Percentiles rank a stretch among this genome's conserved stretches.
Conservation (phyloP, 1,140 invertebrate genomes). For the Aphelinus atriplicis region DNA sequence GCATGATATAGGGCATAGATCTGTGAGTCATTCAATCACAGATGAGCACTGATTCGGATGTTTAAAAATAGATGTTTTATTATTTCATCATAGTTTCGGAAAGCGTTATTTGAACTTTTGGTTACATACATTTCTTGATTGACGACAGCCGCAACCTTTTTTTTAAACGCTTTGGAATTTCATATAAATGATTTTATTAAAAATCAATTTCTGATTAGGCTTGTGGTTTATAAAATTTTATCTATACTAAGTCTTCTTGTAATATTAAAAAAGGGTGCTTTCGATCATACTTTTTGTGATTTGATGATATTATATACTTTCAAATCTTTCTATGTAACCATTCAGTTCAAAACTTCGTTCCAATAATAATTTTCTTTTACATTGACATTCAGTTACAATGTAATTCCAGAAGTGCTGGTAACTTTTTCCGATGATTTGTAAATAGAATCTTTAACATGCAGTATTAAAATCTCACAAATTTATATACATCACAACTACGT, state of each 20-base stretch:
- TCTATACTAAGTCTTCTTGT: no score
- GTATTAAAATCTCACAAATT: background rate
- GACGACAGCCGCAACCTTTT: no score
- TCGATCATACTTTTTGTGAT: no score
- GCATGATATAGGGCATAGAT: background rate
- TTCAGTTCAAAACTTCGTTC: background rate
- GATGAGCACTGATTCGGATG: slow-evolving; percentile 5
- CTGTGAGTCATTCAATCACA: slow-evolving; percentile 1
- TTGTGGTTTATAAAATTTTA: no score
- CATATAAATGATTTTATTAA: no score
- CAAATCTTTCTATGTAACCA: background rate
- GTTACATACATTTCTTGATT: no score
- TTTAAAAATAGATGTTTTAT: slow-evolving; percentile 3
- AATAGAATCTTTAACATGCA: background rate
- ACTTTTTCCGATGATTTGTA: background rate
- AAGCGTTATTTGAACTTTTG: background rate
- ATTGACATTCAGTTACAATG: background rate
- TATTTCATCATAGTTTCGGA: background rate
- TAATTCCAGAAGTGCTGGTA: background rate
- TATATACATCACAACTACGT: slow-evolving; percentile 9
- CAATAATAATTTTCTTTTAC: background rate
- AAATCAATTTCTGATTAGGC: no score
- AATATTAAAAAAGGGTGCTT: no score
- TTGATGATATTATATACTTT: no score
- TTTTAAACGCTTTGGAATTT: no score